Evolutionary conservation across 1,140 invertebrate species (phyloP).

Genomic region (Epicauta chinensis): DNA sequence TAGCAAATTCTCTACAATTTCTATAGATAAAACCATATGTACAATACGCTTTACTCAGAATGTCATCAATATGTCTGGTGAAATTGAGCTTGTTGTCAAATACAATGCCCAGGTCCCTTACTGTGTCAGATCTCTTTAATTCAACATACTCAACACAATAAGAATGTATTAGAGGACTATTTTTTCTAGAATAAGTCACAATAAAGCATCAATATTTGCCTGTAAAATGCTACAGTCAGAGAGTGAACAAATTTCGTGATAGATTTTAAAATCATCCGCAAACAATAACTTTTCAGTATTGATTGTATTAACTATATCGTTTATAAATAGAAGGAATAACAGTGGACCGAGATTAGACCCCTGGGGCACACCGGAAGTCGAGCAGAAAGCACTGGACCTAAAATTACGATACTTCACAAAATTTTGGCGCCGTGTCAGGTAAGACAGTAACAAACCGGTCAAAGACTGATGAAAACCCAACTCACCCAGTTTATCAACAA

Average conservation of each 20-base stretch:
- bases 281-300: not conserved
- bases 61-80: no score
- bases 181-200: not conserved
- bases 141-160: no score
- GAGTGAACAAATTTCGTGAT: not conserved
- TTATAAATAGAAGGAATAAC: slow-evolving; percentile 11
- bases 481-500: not conserved
- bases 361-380: slow-evolving; percentile 12
- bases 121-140: no score
- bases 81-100: no score
- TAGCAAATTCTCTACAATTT: no score
- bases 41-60: no score
- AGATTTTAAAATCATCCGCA: slow-evolving; percentile 15
- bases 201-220: no score
- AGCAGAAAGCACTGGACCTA: not conserved
- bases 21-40: no score
- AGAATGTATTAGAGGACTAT: not conserved
- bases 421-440: not conserved
- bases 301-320: slow-evolving; percentile 4
- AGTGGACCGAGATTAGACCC: slow-evolving; percentile 14
- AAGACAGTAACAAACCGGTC: not conserved
- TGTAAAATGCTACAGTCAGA: not conserved
- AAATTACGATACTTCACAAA: no score
- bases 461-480: not conserved
- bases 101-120: no score